Evolutionary conservation across 1,140 invertebrate species (phyloP).

Genomic region (Zeugodacus cucurbitae): DNA sequence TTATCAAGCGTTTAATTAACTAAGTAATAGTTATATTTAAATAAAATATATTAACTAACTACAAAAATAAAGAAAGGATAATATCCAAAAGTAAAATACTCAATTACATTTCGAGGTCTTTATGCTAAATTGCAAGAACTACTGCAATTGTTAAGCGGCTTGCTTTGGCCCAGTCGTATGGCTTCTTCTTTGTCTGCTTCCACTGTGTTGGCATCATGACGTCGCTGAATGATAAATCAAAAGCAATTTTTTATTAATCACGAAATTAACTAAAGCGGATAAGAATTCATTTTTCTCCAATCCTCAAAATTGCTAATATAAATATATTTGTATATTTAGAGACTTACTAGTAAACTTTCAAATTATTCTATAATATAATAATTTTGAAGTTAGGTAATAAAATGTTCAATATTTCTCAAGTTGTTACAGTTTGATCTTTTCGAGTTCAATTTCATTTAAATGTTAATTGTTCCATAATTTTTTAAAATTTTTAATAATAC

Average conservation of each 20-base stretch:
- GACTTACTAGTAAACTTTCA: too few relatives aligned
- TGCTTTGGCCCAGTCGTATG: conserved; percentile 60
- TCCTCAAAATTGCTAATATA: too few relatives aligned
- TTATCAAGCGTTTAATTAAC: neutral
- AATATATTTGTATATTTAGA: too few relatives aligned
- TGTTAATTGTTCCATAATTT: too few relatives aligned
- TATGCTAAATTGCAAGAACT: conserved; percentile 65
- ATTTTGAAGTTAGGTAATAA: too few relatives aligned
- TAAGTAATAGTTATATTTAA: neutral
- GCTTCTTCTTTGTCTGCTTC: conserved; percentile 54
- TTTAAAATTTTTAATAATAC: too few relatives aligned
- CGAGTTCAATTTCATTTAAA: too few relatives aligned
- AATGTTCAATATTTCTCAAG: too few relatives aligned
- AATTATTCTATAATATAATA: conserved; percentile 44
- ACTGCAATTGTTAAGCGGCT: conserved; percentile 61
- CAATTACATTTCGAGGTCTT: conserved; percentile 50
- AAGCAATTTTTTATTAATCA: neutral
- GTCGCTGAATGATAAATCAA: conserved; percentile 47
- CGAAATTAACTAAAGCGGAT: neutral
- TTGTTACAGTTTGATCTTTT: too few relatives aligned
- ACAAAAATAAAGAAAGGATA: neutral
- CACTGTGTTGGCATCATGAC: conserved; percentile 56
- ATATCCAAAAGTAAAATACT: neutral
- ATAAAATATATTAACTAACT: neutral
- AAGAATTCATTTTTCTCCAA: too few relatives aligned